Evolutionary conservation across 2,797 vertebrate species (phyloP).

Genomic region (Helostoma temminkii): DNA sequence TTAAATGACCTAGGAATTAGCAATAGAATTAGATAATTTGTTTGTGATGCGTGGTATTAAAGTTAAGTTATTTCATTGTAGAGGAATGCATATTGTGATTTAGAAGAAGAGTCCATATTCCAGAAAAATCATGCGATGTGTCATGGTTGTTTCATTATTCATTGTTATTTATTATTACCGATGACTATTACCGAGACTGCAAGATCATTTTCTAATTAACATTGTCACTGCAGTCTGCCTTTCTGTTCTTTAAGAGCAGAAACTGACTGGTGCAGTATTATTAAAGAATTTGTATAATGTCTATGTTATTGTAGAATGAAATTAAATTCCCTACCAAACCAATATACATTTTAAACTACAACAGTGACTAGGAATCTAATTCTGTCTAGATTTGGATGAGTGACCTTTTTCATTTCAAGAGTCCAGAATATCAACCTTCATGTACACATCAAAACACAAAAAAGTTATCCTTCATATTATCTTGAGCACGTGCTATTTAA

Average conservation of each 20-base stretch:
- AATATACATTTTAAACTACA: slow-evolving; percentile 9
- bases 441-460: slow-evolving; percentile 2
- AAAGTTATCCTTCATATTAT: slow-evolving; percentile 44
- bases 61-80: background rate
- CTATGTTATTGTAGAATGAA: background rate
- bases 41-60: background rate
- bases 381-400: slow-evolving; percentile 15
- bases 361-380: slow-evolving; percentile 2
- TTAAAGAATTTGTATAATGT: background rate
- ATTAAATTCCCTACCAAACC: background rate
- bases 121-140: slow-evolving; percentile 8
- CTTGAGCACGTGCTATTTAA: slow-evolving; percentile 42
- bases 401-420: slow-evolving; percentile 13
- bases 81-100: too few relatives aligned
- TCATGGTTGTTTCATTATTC: slow-evolving; percentile 12
- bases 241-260: slow-evolving; percentile 14
- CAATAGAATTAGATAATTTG: background rate
- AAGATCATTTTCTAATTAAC: slow-evolving; percentile 5
- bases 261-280: background rate
- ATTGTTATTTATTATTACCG: too few relatives aligned
- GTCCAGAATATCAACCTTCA: slow-evolving; percentile 1
- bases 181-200: too few relatives aligned
- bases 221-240: slow-evolving; percentile 17
- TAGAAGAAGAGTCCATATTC: too few relatives aligned
- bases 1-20: slow-evolving; percentile 1